Conservation (phyloP, 2,797 vertebrate species). For the Alosa sapidissima region DNA sequence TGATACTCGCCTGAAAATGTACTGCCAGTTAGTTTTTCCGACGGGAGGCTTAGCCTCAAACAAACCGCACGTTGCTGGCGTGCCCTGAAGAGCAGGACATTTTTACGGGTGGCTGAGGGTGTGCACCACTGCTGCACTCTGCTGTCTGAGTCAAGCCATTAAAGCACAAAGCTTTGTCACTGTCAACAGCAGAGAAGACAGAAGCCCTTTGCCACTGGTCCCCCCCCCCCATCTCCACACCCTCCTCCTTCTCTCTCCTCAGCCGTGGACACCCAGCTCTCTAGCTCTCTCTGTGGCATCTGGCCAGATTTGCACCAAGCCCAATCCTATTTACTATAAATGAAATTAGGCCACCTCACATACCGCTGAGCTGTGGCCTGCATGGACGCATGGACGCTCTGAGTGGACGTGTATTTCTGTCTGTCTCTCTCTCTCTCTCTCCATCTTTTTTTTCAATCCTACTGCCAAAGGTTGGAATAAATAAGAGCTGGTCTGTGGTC, state of each 20-base stretch:
- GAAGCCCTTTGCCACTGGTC: neutral
- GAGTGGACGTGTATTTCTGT: neutral
- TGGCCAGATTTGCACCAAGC: neutral
- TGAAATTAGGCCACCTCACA: constrained; percentile 6
- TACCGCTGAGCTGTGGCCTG: neutral
- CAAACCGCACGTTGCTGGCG: neutral
- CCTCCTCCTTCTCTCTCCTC: neutral
- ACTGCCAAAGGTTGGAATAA: neutral
- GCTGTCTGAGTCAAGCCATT: constrained; percentile 8
- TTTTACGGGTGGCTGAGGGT: constrained; percentile 6
- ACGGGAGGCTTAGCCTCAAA: neutral
- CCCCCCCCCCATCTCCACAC: neutral
- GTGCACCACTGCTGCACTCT: neutral
- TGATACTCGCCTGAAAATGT: neutral
- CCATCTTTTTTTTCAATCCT: neutral
- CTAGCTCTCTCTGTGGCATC: neutral
- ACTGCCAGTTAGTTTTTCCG: neutral
- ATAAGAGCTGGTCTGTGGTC: neutral
- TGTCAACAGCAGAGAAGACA: neutral
- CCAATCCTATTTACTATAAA: constrained; percentile 30
- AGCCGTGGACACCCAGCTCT: neutral
- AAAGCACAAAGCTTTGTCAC: constrained; percentile 19
- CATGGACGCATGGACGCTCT: neutral
- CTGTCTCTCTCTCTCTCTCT: neutral
- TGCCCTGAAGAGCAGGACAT: constrained; percentile 9